Conservation (phyloP, 1,140 invertebrate genomes). For the Heterodera schachtii region DNA sequence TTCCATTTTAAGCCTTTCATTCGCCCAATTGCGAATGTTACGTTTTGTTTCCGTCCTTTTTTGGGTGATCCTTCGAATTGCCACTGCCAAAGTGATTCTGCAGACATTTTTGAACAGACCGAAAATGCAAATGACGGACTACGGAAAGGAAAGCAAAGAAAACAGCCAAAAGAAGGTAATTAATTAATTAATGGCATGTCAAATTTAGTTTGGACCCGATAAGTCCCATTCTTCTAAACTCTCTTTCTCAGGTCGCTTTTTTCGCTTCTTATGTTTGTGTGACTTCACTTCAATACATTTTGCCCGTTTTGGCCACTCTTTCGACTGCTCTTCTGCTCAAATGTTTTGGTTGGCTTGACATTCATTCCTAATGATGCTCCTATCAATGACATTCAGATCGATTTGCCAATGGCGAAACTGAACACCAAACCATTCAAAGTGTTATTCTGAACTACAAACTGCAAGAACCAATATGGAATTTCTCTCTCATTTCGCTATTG, state of each 20-base stretch:
- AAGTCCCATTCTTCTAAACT: neutral
- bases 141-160: slow-evolving; percentile 20
- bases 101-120: slow-evolving; percentile 46
- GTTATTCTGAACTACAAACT: slow-evolving; percentile 16
- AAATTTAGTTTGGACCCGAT: too few relatives aligned
- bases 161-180: slow-evolving; percentile 35
- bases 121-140: slow-evolving; percentile 30
- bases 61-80: slow-evolving; percentile 23
- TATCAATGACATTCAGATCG: slow-evolving; percentile 4
- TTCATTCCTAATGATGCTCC: slow-evolving; percentile 9
- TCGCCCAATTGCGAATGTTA: slow-evolving; percentile 27
- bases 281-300: slow-evolving; percentile 38
- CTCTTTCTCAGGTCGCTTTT: slow-evolving; percentile 21
- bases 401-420: neutral
- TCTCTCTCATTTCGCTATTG: neutral
- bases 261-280: slow-evolving; percentile 42
- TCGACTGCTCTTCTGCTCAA: slow-evolving; percentile 33
- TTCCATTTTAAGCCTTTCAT: neutral
- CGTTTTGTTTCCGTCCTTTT: slow-evolving; percentile 29
- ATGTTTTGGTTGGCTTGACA: slow-evolving; percentile 23
- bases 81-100: slow-evolving; percentile 14
- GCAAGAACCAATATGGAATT: slow-evolving; percentile 32
- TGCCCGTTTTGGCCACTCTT: slow-evolving; percentile 37
- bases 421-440: slow-evolving; percentile 1
- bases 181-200: too few relatives aligned